These are phyloP conservation scores for Lithobates sylvaticus DNA, from an alignment of 2,797 vertebrate genomes.

Conservation along the genomic window DNA sequence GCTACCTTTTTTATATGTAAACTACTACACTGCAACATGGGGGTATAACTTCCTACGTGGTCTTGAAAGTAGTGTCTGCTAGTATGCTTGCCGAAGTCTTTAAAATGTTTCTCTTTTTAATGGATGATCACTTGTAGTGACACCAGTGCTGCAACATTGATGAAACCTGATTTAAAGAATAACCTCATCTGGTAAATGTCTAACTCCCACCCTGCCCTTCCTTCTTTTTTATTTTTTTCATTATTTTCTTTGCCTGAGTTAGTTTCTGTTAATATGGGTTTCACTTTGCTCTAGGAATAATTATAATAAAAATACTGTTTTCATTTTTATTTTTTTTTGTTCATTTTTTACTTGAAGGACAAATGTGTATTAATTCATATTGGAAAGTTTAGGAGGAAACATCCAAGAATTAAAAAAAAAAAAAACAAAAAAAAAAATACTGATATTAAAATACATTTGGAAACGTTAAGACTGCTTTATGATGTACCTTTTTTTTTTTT, in stretches of 20 bases:
- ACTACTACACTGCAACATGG: neutral
- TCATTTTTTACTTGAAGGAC: slow-evolving; percentile 73
- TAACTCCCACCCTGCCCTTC: neutral
- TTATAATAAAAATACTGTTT: slow-evolving; percentile 45
- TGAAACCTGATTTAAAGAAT: slow-evolving; percentile 4
- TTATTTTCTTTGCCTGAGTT: neutral
- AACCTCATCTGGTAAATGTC: neutral
- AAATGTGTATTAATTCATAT: slow-evolving; percentile 78
- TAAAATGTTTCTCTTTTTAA: neutral
- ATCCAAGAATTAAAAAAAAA: slow-evolving; percentile 64
- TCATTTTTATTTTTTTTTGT: slow-evolving; percentile 70
- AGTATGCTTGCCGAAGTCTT: neutral
- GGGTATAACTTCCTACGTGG: slow-evolving; percentile 1
- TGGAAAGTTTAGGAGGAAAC: slow-evolving; percentile 73
- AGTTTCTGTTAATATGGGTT: slow-evolving; percentile 75
- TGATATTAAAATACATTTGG: slow-evolving; percentile 81
- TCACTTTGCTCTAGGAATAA: slow-evolving; percentile 72
- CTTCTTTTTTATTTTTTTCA: neutral
- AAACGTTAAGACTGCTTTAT: slow-evolving; percentile 4
- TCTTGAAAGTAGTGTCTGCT: neutral
- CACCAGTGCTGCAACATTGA: neutral
- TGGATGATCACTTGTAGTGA: neutral
- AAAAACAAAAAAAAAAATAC: slow-evolving; percentile 48
- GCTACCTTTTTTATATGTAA: neutral
- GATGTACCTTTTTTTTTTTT: neutral